Evolutionary conservation across 2,797 vertebrate species (phyloP).

Genomic region (Chelmon rostratus): DNA sequence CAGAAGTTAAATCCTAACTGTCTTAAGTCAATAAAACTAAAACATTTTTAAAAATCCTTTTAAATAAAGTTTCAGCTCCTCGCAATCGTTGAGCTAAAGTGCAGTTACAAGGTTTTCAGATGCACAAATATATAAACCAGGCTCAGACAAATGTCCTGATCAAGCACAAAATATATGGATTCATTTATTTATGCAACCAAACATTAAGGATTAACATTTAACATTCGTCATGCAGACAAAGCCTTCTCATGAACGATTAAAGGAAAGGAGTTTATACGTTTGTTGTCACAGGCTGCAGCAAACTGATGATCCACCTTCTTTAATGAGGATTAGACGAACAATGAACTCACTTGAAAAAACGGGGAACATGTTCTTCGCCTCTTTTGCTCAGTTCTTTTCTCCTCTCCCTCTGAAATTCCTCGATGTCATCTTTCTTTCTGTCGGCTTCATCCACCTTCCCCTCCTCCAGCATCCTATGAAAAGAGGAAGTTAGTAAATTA

Average conservation of each 20-base stretch:
- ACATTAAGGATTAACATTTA: background rate
- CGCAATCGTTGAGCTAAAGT: background rate
- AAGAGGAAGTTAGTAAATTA: background rate
- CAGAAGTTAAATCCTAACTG: too few relatives aligned
- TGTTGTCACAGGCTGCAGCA: too few relatives aligned
- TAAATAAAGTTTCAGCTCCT: too few relatives aligned
- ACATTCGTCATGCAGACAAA: background rate
- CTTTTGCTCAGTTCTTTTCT: slow-evolving; percentile 89
- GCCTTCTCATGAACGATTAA: background rate
- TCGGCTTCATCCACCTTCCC: slow-evolving; percentile 90
- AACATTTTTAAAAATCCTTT: too few relatives aligned
- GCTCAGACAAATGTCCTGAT: background rate
- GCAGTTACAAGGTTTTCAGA: background rate
- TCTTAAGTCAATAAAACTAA: background rate
- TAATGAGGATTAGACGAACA: background rate
- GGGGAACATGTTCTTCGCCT: slow-evolving; percentile 89
- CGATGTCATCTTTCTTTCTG: slow-evolving; percentile 90
- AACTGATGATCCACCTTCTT: too few relatives aligned
- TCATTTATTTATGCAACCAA: background rate
- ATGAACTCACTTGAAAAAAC: slow-evolving; percentile 91
- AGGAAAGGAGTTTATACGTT: too few relatives aligned
- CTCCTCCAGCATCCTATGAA: slow-evolving; percentile 91
- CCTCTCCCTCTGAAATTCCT: slow-evolving; percentile 90
- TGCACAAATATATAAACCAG: background rate
- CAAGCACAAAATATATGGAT: background rate